Percentiles rank a stretch among this genome's conserved stretches.
Evolutionary conservation across 2,113 vertebrate genomes (phyloP).

Genomic region (Channa maculata): DNA sequence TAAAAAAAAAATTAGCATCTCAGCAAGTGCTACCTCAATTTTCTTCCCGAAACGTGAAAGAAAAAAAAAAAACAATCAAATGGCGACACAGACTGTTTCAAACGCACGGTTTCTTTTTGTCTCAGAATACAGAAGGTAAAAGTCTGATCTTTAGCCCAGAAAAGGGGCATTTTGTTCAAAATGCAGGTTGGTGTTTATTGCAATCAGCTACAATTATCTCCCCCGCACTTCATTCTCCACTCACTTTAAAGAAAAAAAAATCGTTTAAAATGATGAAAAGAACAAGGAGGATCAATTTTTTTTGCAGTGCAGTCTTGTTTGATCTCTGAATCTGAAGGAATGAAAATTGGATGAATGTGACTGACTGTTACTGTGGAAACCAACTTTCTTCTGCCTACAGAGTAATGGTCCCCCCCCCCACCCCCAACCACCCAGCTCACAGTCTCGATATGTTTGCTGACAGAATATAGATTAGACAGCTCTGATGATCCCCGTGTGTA

Average conservation of each 20-base stretch:
- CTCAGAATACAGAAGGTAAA: not conserved
- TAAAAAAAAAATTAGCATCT: constrained; percentile 31
- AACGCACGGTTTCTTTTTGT: not conserved
- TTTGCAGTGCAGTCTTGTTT: constrained; percentile 16
- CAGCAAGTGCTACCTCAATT: not conserved
- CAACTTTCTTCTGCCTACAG: constrained; percentile 70
- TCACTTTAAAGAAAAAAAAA: not conserved
- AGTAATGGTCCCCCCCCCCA: not conserved
- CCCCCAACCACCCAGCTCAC: constrained; percentile 25
- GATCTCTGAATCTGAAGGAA: constrained; percentile 52
- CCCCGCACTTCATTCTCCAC: no score
- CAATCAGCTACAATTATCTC: not conserved
- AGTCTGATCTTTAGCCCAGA: not conserved
- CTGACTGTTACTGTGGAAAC: constrained; percentile 81
- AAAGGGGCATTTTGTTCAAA: not conserved
- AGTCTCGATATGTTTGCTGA: constrained; percentile 12
- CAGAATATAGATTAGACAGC: constrained; percentile 43
- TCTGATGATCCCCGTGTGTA: not conserved
- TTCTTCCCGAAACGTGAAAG: not conserved
- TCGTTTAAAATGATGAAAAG: not conserved
- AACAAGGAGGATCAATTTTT: not conserved
- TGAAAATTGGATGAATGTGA: constrained; percentile 53
- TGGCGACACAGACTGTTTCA: no score
- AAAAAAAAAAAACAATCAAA: not conserved
- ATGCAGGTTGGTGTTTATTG: not conserved